A percentile compares a stretch with the other conserved stretches of the same genome.
phyloP scores from a whole-genome alignment of 2,888 invertebrate genomes.

The Morpho helenor region DNA sequence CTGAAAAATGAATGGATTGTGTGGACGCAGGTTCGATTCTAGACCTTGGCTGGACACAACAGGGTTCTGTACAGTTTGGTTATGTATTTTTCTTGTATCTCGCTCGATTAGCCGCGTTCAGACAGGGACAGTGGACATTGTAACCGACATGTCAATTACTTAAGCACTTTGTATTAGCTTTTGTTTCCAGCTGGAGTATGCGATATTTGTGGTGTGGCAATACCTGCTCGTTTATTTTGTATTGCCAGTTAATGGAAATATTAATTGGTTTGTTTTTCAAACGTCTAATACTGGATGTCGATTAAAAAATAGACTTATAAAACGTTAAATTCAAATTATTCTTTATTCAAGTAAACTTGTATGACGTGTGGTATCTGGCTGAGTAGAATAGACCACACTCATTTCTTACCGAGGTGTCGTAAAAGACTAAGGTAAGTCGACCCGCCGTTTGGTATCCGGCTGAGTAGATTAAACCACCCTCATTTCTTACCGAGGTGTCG shows the following conservation, averaged over 20 bases:
- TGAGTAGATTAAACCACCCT: no score
- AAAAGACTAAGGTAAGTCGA: no score
- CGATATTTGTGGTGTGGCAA: conserved; percentile 8
- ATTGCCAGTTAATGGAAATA: neutral
- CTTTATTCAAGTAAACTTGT: no score
- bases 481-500: no score
- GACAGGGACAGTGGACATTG: conserved; percentile 4
- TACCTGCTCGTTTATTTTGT: neutral
- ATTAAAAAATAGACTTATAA: no score
- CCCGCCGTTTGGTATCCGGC: no score
- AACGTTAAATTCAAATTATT: no score
- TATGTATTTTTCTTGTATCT: neutral
- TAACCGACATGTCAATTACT: conserved; percentile 22
- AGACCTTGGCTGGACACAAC: conserved; percentile 2
- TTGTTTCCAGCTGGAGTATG: conserved; percentile 14
- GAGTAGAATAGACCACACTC: no score
- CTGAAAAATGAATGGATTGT: conserved; percentile 15
- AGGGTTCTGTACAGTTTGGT: conserved; percentile 13
- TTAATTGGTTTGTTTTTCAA: neutral
- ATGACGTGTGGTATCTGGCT: no score
- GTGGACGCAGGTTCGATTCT: conserved; percentile 5
- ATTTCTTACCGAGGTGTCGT: no score
- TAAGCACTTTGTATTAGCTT: conserved; percentile 16
- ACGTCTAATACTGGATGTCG: no score
- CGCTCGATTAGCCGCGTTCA: neutral